These are phyloP conservation scores for Dendrophyllia cribrosa DNA, from an alignment of 64 coral and sea anemone genomes.

Conservation along the genomic window DNA sequence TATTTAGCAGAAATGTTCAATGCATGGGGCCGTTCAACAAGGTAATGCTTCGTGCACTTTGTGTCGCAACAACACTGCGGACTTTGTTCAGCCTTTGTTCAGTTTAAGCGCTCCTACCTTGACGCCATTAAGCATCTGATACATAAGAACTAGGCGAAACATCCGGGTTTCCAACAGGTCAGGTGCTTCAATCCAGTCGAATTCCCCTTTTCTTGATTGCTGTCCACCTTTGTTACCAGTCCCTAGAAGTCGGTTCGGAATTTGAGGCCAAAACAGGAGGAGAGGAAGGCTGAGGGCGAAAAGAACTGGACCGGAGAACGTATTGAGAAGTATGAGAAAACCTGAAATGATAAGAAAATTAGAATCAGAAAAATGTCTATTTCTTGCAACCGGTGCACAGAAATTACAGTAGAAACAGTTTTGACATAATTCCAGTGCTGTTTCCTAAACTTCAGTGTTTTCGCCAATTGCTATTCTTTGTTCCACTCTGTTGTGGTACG, in stretches of 20 bases:
- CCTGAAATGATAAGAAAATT: constrained; percentile 37
- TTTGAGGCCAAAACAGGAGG: constrained; percentile 87
- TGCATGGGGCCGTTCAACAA: no score
- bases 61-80: no score
- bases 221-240: constrained; percentile 9
- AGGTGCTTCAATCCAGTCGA: constrained; percentile 31
- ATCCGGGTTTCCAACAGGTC: constrained; percentile 41
- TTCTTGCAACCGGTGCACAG: no score
- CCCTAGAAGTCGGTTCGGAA: constrained; percentile 68
- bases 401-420: no score
- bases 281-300: constrained; percentile 84
- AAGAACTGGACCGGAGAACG: constrained; percentile 83
- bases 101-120: constrained; percentile 20
- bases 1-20: no score
- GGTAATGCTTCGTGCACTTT: no score
- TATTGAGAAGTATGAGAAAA: constrained; percentile 92
- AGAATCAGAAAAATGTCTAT: no score
- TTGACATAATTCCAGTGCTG: no score
- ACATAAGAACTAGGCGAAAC: constrained; percentile 38
- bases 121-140: constrained; percentile 41
- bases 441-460: no score
- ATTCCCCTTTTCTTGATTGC: constrained; percentile 66
- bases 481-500: no score
- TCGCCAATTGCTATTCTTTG: no score
- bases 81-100: no score